Evolutionary conservation across 1,140 invertebrate genomes (phyloP), one percentile per base, ranked within the genome.

Genomic region (Meloidogyne chitwoodi): DNA sequence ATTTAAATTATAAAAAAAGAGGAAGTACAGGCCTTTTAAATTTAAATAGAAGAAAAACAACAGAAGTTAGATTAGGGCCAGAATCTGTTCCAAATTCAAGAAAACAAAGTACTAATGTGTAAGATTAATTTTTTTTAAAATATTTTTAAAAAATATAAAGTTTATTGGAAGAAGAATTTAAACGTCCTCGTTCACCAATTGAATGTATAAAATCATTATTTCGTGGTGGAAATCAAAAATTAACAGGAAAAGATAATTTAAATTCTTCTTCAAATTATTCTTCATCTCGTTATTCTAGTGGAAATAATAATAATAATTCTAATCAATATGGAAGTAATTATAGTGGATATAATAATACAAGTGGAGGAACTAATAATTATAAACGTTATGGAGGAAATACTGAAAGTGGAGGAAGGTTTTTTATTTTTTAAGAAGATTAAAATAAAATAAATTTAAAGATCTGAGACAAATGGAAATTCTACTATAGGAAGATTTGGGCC

Each of bases 141-240:
- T 24, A 4, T 41, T 76, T 62, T 27, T 24, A 56, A 12, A 24
- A 24, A 75, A 76, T 19, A 19, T 63, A 26, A 16, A 77, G 81
- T 29, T 83, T 76, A 48, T 41, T 70, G 38, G 81, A 84, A 26
- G 84, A 86, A 22, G 77, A 84, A 62, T 82, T 79, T 62, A 85
- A 85, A 68, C 76, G 84, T 27, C 84, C 84, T 26, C 71, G 77
- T 34, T 85, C 84, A 14, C 84, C 84, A n/a, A 85, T 85, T 56
- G 84, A 85, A 65, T 78, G 81, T 22, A 83, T 85, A 22, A 85
- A 85, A 71, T 81, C 79, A 31, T 63, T 85, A 38, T 85, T 85
- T 79, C 68, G 74, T 24, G 77, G 74, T 22, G 64, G 44, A 38
- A 77, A 66, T 31, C 27, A 66, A 38, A 38, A 26, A 66, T n/a